Base-by-base conservation (phyloP, 2,113 vertebrate species). In the Microcebus murinus region DNA sequence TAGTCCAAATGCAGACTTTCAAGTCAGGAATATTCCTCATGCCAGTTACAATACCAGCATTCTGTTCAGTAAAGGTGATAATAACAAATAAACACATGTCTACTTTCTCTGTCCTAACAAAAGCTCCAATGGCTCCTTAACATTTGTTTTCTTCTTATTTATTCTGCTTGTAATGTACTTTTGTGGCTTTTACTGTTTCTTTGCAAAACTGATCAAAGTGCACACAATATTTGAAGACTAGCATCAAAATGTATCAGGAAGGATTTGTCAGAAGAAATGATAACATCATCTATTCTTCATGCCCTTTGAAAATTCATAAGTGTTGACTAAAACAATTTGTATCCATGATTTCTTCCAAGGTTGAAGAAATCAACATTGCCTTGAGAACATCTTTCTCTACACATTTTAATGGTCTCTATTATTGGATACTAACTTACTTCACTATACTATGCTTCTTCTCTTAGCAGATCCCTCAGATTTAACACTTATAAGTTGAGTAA, bases 401-500 rank as follows among this genome's bases (percentile, higher is more conserved):
- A 48, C 23, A 77, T 45, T 36, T 91, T 68, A 91, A 86, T 6
- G 88, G 10, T 20, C 96, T 91, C 92, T 79, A 21, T 90, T 96
- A 90, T 57, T 87, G 17, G 83, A n/a, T 71, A 63, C 55, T 50
- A 63, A 71, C 70, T 92, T 95, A 76, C 59, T 94, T 68, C 93
- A 39, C 14, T 77, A 84, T 57, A 63, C 45, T 94, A 39, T 90
- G 85, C 39, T 93, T 97, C 93, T 97, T 65, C 7, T 84, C 77
- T 87, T 92, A 79, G 67, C 25, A 96, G 68, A 95, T 87, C 5
- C 36, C 74, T 36, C 87, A 90, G 2, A 29, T 84, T 91, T 83
- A 97, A 92, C 79, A 97, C 45, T 57, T 91, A 65, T 13, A 96
- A 97, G 52, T 0, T 31, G 94, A 94, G 76, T 87, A 91, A 96